These are phyloP conservation scores for Acipenser oxyrinchus DNA, from an alignment of 2,797 vertebrate genomes.

Conservation along the genomic window DNA sequence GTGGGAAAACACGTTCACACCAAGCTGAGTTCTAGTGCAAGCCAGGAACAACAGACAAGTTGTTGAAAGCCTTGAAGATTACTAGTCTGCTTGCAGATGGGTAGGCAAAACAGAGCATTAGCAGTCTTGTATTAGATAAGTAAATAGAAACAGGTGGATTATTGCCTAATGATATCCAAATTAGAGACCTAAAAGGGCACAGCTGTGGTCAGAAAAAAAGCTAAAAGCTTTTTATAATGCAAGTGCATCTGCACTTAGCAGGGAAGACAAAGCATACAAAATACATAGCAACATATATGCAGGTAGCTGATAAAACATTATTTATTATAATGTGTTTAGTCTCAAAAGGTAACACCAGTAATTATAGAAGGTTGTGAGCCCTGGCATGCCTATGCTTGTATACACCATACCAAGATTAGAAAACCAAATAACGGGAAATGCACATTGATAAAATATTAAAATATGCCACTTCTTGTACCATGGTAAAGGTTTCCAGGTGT, in stretches of 20 bases:
- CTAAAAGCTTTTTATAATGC: constrained; percentile 63
- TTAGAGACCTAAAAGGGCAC: constrained; percentile 51
- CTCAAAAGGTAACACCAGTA: constrained; percentile 35
- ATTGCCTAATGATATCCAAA: constrained; percentile 60
- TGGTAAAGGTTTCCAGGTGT: constrained; percentile 26
- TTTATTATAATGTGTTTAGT: constrained; percentile 67
- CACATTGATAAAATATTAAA: constrained; percentile 58
- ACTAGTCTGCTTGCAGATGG: constrained; percentile 22
- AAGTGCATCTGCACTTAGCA: constrained; percentile 53
- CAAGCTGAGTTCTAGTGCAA: constrained; percentile 15
- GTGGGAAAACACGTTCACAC: constrained; percentile 16
- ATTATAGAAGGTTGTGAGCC: constrained; percentile 33
- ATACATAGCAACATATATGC: constrained; percentile 48
- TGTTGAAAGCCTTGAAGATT: constrained; percentile 31
- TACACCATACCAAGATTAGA: constrained; percentile 66
- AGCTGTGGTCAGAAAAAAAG: constrained; percentile 54
- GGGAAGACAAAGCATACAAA: constrained; percentile 38
- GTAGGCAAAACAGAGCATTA: constrained; percentile 21
- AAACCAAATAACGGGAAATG: constrained; percentile 56
- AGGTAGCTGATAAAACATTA: constrained; percentile 66
- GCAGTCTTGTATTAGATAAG: constrained; percentile 31
- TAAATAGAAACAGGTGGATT: constrained; percentile 45
- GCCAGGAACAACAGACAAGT: not conserved
- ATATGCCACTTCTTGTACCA: constrained; percentile 34
- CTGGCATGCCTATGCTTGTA: constrained; percentile 52